Evolutionary conservation across 1,140 invertebrate species (phyloP).

Genomic region (Drosophila ananassae): DNA sequence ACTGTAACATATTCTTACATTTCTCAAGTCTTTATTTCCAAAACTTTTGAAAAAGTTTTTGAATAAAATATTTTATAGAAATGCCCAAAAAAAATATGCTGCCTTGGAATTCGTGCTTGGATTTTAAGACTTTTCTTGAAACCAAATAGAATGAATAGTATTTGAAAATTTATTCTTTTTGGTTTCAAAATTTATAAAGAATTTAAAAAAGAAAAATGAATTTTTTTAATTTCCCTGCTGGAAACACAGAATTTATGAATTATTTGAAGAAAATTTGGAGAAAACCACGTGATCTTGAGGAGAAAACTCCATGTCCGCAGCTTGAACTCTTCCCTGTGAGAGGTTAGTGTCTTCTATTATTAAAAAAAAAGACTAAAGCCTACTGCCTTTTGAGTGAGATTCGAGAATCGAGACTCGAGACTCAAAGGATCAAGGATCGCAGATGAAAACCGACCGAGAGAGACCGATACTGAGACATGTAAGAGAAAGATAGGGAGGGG

Average conservation of each 20-base stretch:
- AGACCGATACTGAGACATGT: neutral
- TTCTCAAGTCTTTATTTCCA: neutral
- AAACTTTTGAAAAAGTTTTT: neutral
- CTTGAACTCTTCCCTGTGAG: neutral
- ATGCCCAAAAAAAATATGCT: neutral
- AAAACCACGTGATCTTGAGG: neutral
- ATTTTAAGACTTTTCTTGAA: neutral
- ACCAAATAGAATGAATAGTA: neutral
- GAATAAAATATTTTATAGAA: neutral
- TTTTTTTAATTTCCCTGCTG: neutral
- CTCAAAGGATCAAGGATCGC: neutral
- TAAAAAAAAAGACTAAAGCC: constrained; percentile 24
- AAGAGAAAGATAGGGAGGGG: constrained; percentile 10
- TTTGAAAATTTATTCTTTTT: neutral
- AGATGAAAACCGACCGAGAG: neutral
- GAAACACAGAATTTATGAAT: neutral
- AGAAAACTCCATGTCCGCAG: constrained; percentile 12
- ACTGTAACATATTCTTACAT: neutral
- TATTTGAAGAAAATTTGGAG: neutral
- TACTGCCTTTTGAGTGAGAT: constrained; percentile 14
- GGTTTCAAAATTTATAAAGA: neutral
- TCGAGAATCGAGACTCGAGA: neutral
- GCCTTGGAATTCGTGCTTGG: neutral
- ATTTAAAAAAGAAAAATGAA: neutral
- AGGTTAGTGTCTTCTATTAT: constrained; percentile 6